Percentiles rank a stretch among this genome's conserved stretches.
These are phyloP conservation scores for Schizotus pectinicornis DNA, from an alignment of 2,888 invertebrate species.

Conservation along the genomic window DNA sequence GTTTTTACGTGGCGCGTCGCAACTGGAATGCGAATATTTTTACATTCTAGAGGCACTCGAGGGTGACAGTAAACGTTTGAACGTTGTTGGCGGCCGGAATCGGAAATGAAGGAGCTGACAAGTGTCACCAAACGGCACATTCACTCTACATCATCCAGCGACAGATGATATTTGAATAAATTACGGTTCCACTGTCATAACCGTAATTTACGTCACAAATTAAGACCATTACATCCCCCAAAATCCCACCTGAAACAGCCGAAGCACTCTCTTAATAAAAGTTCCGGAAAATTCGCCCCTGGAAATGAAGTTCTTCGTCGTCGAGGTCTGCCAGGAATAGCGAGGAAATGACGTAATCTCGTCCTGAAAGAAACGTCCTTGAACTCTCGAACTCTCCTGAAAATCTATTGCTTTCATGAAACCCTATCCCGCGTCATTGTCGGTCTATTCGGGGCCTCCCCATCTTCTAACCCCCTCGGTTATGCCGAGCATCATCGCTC, in stretches of 20 bases:
- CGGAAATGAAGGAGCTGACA: conserved; percentile 18
- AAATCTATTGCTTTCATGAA: conserved; percentile 13
- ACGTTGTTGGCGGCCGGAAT: conserved; percentile 2
- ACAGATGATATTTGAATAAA: conserved; percentile 24
- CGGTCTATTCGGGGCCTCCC: background rate
- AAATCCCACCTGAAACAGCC: background rate
- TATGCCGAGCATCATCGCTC: no score
- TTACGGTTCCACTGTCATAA: conserved; percentile 12
- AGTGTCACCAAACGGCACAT: conserved; percentile 16
- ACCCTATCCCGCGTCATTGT: conserved; percentile 4
- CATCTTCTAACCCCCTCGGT: background rate
- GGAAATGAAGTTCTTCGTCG: no score
- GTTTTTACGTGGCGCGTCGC: background rate
- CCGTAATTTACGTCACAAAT: conserved; percentile 2
- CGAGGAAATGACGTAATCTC: conserved; percentile 4
- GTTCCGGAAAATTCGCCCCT: no score
- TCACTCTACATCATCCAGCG: conserved; percentile 8
- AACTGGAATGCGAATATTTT: conserved; percentile 10
- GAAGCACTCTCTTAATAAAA: no score
- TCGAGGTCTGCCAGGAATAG: no score
- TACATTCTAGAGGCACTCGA: conserved; percentile 7
- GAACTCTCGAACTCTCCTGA: conserved; percentile 10
- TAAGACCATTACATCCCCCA: background rate
- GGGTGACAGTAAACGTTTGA: conserved; percentile 11
- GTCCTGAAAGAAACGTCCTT: conserved; percentile 12